Evolutionary conservation across 2,113 vertebrate genomes (phyloP), one percentile per base, ranked within the genome.

Genomic region (Cisticola juncidis): DNA sequence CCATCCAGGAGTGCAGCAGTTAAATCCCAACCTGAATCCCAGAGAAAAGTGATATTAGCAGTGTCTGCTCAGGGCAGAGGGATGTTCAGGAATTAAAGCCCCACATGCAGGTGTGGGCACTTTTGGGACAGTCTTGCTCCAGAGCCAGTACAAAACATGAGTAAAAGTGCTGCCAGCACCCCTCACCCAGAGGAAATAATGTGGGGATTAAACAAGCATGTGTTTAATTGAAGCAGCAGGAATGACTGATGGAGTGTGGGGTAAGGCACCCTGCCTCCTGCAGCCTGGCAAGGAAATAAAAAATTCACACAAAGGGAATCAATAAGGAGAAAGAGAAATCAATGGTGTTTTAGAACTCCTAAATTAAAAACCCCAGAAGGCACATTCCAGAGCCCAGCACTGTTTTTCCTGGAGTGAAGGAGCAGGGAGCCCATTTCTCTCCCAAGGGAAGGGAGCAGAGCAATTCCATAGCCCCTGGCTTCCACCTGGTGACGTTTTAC

Each of bases 401-500:
- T 15, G 64, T 21, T 69, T 69, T 83, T 20, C 3, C 3, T 29
- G 36, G 29, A 31, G 47, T 21, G 4, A 1, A 6, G 74, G 50
- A 56, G 36, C 42, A 54, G 14, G n/a, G 50, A 76, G 42, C 6
- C 11, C 2, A 0, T 9, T 62, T 38, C 7, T 24, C 18, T 84
- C 47, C 76, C 76, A 24, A 7, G 6, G 7, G 38, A 28, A 80
- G 28, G 60, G 70, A 58, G 70, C 44, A 71, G 66, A 88, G 71
- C 47, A 33, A 20, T n/a, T 35, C 0, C 0, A 14, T 5, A 44
- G 65, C 87, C 92, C 24, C 92, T 31, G 54, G 62, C 68, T 85
- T 92, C 95, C 92, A 90, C 90, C 90, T 87, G 73, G 60, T 66
- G 73, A 90, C 5, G 19, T 81, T 53, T 60, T 5, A 47, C 79